Base-by-base conservation (phyloP, 1,140 invertebrate genomes). In the Pogonognathellus flavescens region DNA sequence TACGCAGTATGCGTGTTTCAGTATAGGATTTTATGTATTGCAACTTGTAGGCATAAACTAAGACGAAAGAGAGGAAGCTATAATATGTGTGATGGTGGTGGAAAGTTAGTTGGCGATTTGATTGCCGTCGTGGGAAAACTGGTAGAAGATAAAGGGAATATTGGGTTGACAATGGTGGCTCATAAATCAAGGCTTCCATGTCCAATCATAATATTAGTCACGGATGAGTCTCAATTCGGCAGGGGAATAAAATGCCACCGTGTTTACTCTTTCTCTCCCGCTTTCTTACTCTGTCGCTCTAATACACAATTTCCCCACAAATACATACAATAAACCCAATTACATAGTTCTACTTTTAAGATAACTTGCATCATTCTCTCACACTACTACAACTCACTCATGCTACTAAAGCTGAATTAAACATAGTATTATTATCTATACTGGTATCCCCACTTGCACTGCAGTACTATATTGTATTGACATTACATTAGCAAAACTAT, bases 201-300 rank as follows among this genome's bases (percentile, higher is more conserved):
- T n/a, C 76, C 76, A 80, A 80, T 80, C 76, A 80, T 80, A 80
- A 80, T 55, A 80, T 80, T 80, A 52, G 76, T 55, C 76, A 80
- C 52, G 76, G 76, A 80, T 70, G 66, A 70, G 66, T 70, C 66
- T 70, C 66, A 70, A 70, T 70, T 70, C 66, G 66, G 66, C 66
- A 70, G 66, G 66, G 66, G 66, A 70, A 70, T 70, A 70, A n/a
- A 70, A 70, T 70, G 22, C 66, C 66, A 70, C 66, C 22, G 25
- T 70, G 66, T 70, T 70, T 70, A 70, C 66, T 22, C 22, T 70
- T 70, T 70, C 66, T 31, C 25, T 13, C 6, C 4, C 10, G 25
- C 22, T 57, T 57, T 57, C 53, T 41, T 41, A 41, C 6, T 1
- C 31, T 41, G 31, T 41, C 31, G 31, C 31, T 41, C 31, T 41